Conservation (phyloP, 2,888 invertebrate genomes). For the Melolontha melolontha region DNA sequence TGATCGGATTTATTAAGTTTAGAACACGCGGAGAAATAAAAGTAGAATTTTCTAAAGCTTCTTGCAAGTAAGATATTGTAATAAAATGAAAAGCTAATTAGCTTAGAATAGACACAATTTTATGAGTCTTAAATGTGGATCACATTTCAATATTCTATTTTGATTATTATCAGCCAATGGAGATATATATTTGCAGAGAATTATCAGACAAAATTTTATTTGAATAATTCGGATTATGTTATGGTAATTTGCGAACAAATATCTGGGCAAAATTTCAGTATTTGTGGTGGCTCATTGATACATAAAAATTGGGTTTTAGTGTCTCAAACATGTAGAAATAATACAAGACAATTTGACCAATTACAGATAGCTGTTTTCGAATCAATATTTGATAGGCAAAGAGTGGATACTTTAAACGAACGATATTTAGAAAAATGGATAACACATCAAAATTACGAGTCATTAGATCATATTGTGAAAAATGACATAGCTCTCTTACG, state of each 20-base stretch:
- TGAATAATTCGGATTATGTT: constrained; percentile 1
- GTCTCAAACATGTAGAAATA: constrained; percentile 41
- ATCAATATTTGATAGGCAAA: constrained; percentile 13
- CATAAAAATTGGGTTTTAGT: constrained; percentile 39
- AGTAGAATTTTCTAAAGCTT: too few relatives aligned
- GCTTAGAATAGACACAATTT: too few relatives aligned
- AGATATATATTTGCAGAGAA: neutral
- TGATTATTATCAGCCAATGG: too few relatives aligned
- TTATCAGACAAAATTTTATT: constrained; percentile 5
- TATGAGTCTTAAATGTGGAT: too few relatives aligned
- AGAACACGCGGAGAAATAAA: too few relatives aligned
- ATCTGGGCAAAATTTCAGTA: neutral
- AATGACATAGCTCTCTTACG: constrained; percentile 42
- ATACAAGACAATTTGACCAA: neutral
- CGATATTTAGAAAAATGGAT: constrained; percentile 34
- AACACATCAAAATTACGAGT: constrained; percentile 31
- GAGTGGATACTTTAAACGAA: neutral
- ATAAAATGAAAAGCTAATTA: too few relatives aligned
- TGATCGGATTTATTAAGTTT: too few relatives aligned
- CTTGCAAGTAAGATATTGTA: too few relatives aligned
- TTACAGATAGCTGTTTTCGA: constrained; percentile 18
- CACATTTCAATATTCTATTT: too few relatives aligned
- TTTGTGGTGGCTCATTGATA: constrained; percentile 43
- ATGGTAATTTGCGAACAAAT: constrained; percentile 16
- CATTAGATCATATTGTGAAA: constrained; percentile 2